These are phyloP conservation scores for Argopecten irradians DNA, from an alignment of 1,140 invertebrate species.

Conservation along the genomic window DNA sequence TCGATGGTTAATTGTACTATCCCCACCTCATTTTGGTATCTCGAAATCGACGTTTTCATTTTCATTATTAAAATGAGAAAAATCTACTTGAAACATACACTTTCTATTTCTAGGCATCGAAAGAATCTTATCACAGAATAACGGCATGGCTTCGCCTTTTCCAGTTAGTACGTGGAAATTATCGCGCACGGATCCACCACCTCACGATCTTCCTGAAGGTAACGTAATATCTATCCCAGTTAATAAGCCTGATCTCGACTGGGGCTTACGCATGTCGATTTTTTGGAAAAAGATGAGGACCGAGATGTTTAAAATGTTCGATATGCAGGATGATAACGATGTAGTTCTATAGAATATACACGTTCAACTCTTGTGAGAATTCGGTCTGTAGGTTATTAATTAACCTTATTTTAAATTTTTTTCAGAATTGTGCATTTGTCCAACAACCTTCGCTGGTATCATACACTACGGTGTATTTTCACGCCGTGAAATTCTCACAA, in stretches of 20 bases:
- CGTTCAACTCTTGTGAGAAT: no score
- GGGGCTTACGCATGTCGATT: neutral
- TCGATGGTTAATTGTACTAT: no score
- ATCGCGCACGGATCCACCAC: conserved; percentile 57
- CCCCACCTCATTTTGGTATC: no score
- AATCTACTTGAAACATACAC: no score
- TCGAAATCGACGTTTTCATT: no score
- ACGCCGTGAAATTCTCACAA: conserved; percentile 68
- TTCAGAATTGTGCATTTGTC: conserved; percentile 72
- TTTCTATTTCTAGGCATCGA: conserved; percentile 65
- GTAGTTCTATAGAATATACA: neutral
- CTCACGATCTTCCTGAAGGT: conserved; percentile 69
- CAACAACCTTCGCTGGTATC: conserved; percentile 73
- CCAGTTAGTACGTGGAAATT: conserved; percentile 49
- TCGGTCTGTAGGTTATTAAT: no score
- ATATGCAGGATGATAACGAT: no score
- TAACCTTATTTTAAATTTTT: no score
- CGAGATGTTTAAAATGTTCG: neutral
- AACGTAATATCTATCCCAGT: conserved; percentile 13
- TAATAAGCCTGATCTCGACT: neutral
- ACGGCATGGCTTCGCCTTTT: conserved; percentile 6
- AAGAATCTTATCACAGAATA: conserved; percentile 60
- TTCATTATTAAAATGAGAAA: no score
- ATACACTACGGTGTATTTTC: conserved; percentile 76
- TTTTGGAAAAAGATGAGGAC: neutral